phyloP scores from a whole-genome alignment of 2,888 invertebrate species.

The Bugula neritina region DNA sequence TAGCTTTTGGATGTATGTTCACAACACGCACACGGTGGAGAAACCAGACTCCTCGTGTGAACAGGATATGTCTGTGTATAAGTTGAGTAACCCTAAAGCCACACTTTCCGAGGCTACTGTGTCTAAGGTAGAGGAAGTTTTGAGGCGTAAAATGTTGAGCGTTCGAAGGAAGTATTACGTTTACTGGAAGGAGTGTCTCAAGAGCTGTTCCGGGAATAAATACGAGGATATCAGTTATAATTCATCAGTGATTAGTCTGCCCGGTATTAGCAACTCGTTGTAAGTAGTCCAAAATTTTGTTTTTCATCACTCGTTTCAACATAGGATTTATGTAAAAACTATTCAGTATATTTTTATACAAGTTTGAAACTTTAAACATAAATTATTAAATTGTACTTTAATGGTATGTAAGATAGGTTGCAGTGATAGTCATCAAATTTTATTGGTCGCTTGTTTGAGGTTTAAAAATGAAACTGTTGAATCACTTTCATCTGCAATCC shows the following conservation, averaged over 20 bases:
- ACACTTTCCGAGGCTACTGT: neutral
- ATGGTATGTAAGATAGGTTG: too few relatives aligned
- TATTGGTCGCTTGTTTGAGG: too few relatives aligned
- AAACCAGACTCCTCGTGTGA: neutral
- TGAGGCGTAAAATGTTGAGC: neutral
- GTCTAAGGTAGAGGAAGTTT: neutral
- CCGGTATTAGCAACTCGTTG: neutral
- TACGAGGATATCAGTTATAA: neutral
- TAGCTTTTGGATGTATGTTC: conserved; percentile 16
- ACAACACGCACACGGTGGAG: neutral
- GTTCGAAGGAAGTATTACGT: conserved; percentile 18
- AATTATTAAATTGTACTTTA: too few relatives aligned
- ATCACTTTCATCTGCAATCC: too few relatives aligned
- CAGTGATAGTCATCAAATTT: too few relatives aligned
- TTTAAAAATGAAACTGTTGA: too few relatives aligned
- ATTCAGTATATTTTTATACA: too few relatives aligned
- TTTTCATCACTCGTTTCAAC: too few relatives aligned
- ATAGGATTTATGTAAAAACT: too few relatives aligned
- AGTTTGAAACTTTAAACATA: too few relatives aligned
- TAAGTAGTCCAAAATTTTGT: conserved; percentile 17
- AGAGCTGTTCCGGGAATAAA: neutral
- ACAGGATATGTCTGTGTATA: neutral
- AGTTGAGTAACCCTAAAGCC: neutral
- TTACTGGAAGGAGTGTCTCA: conserved; percentile 2
- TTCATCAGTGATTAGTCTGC: neutral